phyloP scores from a whole-genome alignment of 1,140 invertebrate genomes.

The Choristoneura fumiferana region DNA sequence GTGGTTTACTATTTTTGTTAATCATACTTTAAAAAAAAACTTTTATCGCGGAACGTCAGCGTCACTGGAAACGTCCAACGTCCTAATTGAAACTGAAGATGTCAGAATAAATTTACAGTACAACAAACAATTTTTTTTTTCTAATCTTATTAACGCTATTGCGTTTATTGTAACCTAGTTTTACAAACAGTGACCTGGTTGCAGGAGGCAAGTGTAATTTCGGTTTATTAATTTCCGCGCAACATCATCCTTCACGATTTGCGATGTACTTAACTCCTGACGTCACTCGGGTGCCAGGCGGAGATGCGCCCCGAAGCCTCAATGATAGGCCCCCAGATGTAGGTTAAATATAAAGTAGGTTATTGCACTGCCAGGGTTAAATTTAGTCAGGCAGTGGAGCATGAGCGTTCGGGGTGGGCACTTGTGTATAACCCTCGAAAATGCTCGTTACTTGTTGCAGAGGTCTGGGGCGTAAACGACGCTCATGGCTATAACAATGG shows the following conservation, averaged over 20 bases:
- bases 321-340: constrained; percentile 66
- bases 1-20: too few species aligned
- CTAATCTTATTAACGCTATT: constrained; percentile 34
- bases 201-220: constrained; percentile 61
- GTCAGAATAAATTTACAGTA: constrained; percentile 49
- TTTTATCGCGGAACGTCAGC: too few species aligned
- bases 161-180: constrained; percentile 55
- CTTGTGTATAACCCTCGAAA: constrained; percentile 39
- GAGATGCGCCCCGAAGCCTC: constrained; percentile 61
- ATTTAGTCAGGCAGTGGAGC: constrained; percentile 59
- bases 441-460: constrained; percentile 52
- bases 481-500: constrained; percentile 72
- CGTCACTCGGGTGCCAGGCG: constrained; percentile 74
- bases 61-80: too few species aligned
- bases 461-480: constrained; percentile 32
- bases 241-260: constrained; percentile 46
- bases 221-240: constrained; percentile 65
- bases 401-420: constrained; percentile 34
- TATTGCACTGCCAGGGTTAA: constrained; percentile 71
- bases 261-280: constrained; percentile 50
- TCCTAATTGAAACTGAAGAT: constrained; percentile 2
- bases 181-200: constrained; percentile 40
- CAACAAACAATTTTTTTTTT: constrained; percentile 23
- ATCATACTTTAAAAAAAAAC: too few species aligned
- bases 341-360: constrained; percentile 77